Percentiles rank a stretch among this genome's conserved stretches.
phyloP scores from a whole-genome alignment of 2,888 invertebrate species.

The Phymatocera aterrima region DNA sequence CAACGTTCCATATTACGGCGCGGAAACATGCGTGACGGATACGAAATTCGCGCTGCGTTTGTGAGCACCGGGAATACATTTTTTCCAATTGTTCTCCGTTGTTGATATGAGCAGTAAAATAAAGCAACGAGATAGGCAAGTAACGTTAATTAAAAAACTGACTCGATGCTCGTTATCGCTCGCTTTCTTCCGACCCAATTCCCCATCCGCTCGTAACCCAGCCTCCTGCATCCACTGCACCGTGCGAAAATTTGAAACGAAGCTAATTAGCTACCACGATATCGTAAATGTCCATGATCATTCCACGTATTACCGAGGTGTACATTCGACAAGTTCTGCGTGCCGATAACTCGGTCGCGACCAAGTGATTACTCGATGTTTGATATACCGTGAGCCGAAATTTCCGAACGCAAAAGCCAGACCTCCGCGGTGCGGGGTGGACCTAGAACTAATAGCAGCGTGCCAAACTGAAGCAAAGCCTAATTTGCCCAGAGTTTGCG shows the following conservation, averaged over 20 bases:
- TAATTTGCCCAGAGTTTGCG: not conserved
- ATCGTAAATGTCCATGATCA: not conserved
- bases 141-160: not conserved
- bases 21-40: too few species aligned
- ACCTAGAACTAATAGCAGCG: not conserved
- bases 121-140: not conserved
- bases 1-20: too few species aligned
- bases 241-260: not conserved
- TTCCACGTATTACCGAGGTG: not conserved
- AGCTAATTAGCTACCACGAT: slow-evolving; percentile 27
- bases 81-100: too few species aligned
- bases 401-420: not conserved
- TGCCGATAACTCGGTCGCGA: not conserved
- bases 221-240: too few species aligned
- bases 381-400: not conserved
- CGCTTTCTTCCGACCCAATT: not conserved
- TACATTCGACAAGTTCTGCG: slow-evolving; percentile 1
- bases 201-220: not conserved
- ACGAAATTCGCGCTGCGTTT: too few species aligned
- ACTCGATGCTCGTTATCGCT: slow-evolving; percentile 2
- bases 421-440: too few species aligned
- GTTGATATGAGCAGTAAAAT: not conserved
- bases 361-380: not conserved
- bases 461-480: not conserved
- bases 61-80: too few species aligned